phyloP scores from a whole-genome alignment of 2,888 invertebrate genomes.

The Lymantria monacha region DNA sequence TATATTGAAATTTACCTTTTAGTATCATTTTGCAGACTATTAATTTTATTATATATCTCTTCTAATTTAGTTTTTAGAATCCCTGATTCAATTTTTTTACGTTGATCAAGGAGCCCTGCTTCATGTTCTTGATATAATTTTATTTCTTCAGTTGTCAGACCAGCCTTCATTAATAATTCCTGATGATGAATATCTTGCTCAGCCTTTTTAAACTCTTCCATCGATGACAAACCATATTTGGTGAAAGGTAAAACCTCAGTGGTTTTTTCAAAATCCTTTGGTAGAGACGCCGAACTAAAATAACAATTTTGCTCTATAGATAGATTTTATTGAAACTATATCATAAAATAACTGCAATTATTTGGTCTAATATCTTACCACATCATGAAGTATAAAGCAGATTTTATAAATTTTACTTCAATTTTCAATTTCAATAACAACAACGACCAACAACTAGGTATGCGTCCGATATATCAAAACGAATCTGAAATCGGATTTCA shows the following conservation, averaged over 20 bases:
- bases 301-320: not conserved
- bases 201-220: constrained; percentile 65
- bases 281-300: constrained; percentile 60
- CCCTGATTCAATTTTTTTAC: constrained; percentile 55
- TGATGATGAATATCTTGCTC: constrained; percentile 60
- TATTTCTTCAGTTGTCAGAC: constrained; percentile 73
- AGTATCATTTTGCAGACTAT: constrained; percentile 36
- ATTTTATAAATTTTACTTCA: no score
- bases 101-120: constrained; percentile 53
- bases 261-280: constrained; percentile 66
- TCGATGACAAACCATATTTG: constrained; percentile 67
- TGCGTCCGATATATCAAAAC: no score
- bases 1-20: constrained; percentile 39
- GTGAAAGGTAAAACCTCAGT: constrained; percentile 66
- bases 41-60: constrained; percentile 58
- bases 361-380: constrained; percentile 1
- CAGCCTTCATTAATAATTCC: constrained; percentile 72
- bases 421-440: no score
- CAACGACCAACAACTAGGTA: no score
- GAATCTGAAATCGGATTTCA: no score
- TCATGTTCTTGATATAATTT: constrained; percentile 73
- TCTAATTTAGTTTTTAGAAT: constrained; percentile 55
- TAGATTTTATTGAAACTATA: not conserved
- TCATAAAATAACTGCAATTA: not conserved
- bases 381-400: constrained; percentile 1